These are phyloP conservation scores for Leptoteleia sp. DNA, from an alignment of 1,140 invertebrate genomes.

Conservation along the genomic window DNA sequence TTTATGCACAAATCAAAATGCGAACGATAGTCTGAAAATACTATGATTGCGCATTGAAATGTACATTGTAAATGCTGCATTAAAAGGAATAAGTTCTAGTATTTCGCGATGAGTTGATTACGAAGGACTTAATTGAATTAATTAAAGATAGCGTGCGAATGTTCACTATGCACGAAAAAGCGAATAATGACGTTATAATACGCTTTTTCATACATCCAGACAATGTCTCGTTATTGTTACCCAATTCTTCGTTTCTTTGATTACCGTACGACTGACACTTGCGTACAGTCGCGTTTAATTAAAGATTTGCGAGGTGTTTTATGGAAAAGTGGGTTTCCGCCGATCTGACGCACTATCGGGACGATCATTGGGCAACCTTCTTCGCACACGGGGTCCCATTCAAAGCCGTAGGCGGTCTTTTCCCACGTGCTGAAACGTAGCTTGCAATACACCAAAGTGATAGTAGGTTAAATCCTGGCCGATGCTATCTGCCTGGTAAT, in stretches of 20 bases:
- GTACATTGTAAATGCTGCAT: conserved; percentile 38
- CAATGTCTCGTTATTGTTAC: conserved; percentile 66
- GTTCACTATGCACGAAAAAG: conserved; percentile 46
- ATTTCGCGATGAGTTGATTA: conserved; percentile 60
- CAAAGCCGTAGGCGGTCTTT: conserved; percentile 72
- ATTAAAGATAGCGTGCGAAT: conserved; percentile 58
- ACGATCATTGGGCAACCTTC: conserved; percentile 80
- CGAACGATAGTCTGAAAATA: conserved; percentile 52
- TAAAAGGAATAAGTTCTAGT: conserved; percentile 38
- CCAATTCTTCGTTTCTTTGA: conserved; percentile 68
- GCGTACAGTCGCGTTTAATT: conserved; percentile 58
- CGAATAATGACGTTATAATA: conserved; percentile 42
- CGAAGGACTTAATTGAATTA: conserved; percentile 60
- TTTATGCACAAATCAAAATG: conserved; percentile 51
- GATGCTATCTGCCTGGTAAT: conserved; percentile 78
- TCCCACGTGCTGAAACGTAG: conserved; percentile 80
- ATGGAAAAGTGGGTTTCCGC: conserved; percentile 79
- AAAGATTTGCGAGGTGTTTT: conserved; percentile 66
- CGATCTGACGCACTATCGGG: conserved; percentile 76
- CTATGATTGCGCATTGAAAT: conserved; percentile 43
- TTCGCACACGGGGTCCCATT: conserved; percentile 76
- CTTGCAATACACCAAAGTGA: conserved; percentile 79
- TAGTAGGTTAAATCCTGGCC: conserved; percentile 79
- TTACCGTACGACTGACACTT: conserved; percentile 53
- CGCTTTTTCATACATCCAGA: conserved; percentile 49